A percentile compares a stretch with the other conserved stretches of the same genome.
phyloP scores from a whole-genome alignment of 2,797 vertebrate genomes.

The Echiichthys vipera region DNA sequence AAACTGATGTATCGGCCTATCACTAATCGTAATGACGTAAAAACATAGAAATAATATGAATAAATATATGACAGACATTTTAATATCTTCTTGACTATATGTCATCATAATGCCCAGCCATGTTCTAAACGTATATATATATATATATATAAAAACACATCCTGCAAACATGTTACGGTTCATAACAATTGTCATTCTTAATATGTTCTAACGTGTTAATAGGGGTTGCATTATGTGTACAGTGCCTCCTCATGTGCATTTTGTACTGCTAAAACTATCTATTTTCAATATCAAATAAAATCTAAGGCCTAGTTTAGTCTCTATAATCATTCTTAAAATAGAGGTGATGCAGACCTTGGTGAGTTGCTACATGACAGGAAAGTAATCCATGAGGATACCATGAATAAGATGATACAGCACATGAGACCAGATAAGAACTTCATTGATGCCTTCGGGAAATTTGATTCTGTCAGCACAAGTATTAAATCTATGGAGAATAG shows the following conservation, averaged over 20 bases:
- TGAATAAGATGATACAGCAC: slow-evolving; percentile 3
- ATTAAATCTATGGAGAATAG: slow-evolving; percentile 1
- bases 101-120: too few relatives aligned
- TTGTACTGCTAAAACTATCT: neutral
- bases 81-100: too few relatives aligned
- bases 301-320: neutral
- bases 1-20: too few relatives aligned
- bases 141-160: too few relatives aligned
- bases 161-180: neutral
- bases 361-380: neutral
- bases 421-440: slow-evolving; percentile 12
- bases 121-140: too few relatives aligned
- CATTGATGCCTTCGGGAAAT: slow-evolving; percentile 15
- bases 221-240: neutral
- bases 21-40: too few relatives aligned
- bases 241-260: neutral
- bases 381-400: neutral
- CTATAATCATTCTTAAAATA: neutral
- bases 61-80: too few relatives aligned
- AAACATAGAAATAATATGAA: too few relatives aligned
- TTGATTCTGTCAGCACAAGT: neutral
- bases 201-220: neutral
- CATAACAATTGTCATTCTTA: neutral
- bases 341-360: neutral
- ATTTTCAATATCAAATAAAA: neutral